Conservation (phyloP, 2,113 vertebrate genomes). For the Ceyx margarethae region DNA sequence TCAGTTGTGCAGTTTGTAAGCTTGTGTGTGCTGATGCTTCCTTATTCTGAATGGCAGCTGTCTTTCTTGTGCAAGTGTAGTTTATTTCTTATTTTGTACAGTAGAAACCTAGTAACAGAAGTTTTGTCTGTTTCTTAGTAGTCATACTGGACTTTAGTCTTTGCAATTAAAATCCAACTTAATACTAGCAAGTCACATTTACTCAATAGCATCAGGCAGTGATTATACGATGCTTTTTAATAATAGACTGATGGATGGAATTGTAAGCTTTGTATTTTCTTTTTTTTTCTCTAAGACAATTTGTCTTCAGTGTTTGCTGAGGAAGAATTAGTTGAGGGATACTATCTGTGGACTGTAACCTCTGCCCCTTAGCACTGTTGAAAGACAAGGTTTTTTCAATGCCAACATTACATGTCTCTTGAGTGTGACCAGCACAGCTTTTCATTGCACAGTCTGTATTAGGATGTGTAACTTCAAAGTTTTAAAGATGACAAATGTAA, state of each 20-base stretch:
- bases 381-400: background rate
- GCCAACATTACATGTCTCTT: accelerated
- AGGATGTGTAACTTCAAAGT: background rate
- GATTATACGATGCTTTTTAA: background rate
- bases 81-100: background rate
- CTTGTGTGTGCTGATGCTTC: no score
- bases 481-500: background rate
- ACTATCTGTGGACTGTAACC: background rate
- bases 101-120: background rate
- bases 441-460: background rate
- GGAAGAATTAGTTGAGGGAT: background rate
- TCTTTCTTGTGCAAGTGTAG: background rate
- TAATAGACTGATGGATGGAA: background rate
- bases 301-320: background rate
- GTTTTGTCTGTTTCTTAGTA: background rate
- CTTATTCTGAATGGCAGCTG: no score
- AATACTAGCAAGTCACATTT: background rate
- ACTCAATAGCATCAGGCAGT: background rate
- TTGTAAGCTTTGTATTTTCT: background rate
- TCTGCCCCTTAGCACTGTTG: background rate
- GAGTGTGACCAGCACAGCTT: accelerated
- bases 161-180: background rate
- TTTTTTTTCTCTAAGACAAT: background rate
- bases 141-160: background rate
- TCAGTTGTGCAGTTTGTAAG: no score